Base-by-base conservation (phyloP, 2,797 vertebrate genomes). In the Simalia tracyae region DNA sequence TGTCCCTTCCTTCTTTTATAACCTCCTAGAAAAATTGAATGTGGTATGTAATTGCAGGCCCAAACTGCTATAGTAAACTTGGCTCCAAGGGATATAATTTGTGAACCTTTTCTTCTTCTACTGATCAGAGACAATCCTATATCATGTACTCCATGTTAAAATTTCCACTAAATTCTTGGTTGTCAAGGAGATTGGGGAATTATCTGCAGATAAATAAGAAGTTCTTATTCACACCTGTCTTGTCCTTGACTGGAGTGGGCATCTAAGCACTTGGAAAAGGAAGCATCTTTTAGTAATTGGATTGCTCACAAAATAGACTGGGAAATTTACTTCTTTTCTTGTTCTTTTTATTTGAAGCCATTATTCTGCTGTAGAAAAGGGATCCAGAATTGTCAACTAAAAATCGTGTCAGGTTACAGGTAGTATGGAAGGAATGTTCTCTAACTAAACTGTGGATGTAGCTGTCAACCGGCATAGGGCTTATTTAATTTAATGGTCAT, bases 101-200 rank as follows among this genome's bases (percentile, higher is more conserved):
- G 46, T 90, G 89, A 86, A 0, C 0, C 28, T 42, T 42, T 42
- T 42, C 42, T 42, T 0, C 6, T 10, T 57, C 17, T 76, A 17
- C 60, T 19, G 36, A 4, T 90, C 0, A 0, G 61, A 89, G 72
- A 85, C 90, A 81, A 42, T 94, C 93, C 64, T 63, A n/a, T 28
- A 89, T 95, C 7, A 0, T 2, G 1, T 2, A 12, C 91, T 87
- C 95, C 84, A 91, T 86, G 90, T 89, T 89, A 92, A 91, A 76
- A 50, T 86, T 94, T 59, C 59, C 0, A 24, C 89, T 0, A 36
- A 76, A 61, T 84, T 84, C 59, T 42, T 56, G 66, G 95, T 95
- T 96, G 93, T 94, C 92, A 91, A 76, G 95, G 95, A 96, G 92
- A 95, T 92, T 87, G 92, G 76, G 84, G 22, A 36, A 92, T 84